phyloP scores from a whole-genome alignment of 2,113 vertebrate species.

The Genyomyrus donnyi region DNA sequence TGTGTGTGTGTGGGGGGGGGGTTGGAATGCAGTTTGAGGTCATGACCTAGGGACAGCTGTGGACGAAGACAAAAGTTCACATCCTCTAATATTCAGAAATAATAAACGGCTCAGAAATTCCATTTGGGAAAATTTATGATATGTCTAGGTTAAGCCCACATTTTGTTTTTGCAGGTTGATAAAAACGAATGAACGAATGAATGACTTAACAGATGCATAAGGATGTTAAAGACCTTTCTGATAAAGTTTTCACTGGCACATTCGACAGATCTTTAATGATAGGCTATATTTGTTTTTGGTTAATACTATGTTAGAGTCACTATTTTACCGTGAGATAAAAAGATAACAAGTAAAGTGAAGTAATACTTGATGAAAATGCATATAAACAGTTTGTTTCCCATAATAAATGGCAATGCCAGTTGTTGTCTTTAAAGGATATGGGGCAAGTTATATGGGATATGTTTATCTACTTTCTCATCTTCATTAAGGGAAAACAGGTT shows the following conservation, averaged over 20 bases:
- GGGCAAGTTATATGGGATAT: background rate
- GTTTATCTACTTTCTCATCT: background rate
- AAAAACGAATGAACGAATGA: background rate
- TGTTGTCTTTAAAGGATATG: background rate
- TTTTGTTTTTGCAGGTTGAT: background rate
- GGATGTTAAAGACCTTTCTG: background rate
- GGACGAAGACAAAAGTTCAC: conserved; percentile 31
- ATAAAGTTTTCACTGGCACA: background rate
- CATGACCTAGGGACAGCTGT: conserved; percentile 58
- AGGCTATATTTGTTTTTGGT: background rate
- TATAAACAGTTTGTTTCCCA: background rate
- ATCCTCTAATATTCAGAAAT: conserved; percentile 25
- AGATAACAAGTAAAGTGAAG: background rate
- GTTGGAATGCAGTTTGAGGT: conserved; percentile 41
- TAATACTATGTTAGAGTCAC: background rate
- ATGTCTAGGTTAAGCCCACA: background rate
- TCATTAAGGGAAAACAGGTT: background rate
- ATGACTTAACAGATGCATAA: background rate
- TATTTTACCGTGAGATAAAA: background rate
- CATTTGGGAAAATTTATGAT: background rate
- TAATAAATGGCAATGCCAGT: background rate
- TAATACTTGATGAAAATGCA: background rate
- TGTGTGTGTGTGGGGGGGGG: background rate
- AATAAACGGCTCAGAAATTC: background rate
- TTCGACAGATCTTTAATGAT: background rate